phyloP scores from a whole-genome alignment of 2,113 vertebrate species.

The Eleginops maclovinus region DNA sequence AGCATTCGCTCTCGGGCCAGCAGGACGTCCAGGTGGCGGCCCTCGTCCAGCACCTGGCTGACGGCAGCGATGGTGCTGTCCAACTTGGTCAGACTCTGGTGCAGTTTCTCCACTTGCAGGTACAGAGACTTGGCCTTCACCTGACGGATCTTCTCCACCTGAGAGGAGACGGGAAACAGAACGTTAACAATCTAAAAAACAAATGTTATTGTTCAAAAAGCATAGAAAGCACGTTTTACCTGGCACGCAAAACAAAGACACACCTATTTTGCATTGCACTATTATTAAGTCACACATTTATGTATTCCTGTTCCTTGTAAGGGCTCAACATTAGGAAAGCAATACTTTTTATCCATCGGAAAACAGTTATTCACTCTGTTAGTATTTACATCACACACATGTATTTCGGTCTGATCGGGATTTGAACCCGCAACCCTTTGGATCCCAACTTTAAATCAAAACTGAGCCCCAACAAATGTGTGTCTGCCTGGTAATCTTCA shows the following conservation, averaged over 20 bases:
- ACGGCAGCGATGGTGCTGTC: constrained; percentile 96
- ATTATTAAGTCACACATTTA: too few relatives aligned
- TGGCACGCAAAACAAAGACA: too few relatives aligned
- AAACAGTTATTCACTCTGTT: too few relatives aligned
- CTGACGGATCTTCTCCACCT: constrained; percentile 99
- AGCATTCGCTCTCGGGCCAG: constrained; percentile 96
- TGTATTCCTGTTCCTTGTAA: too few relatives aligned
- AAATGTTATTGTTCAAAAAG: not conserved
- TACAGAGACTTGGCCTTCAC: constrained; percentile 98
- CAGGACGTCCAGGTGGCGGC: constrained; percentile 92
- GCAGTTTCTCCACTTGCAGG: constrained; percentile 96
- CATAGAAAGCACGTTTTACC: not conserved
- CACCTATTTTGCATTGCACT: too few relatives aligned
- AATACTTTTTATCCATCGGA: too few relatives aligned
- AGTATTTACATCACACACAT: too few relatives aligned
- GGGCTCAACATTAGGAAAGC: too few relatives aligned
- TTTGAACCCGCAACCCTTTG: too few relatives aligned
- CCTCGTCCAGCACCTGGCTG: constrained; percentile 96
- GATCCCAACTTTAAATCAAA: too few relatives aligned
- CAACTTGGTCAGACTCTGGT: constrained; percentile 95
- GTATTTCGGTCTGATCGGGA: too few relatives aligned
- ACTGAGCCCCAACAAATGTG: too few relatives aligned
- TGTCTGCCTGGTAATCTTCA: not conserved
- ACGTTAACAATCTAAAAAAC: not conserved
- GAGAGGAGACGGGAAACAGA: not conserved